phyloP scores from a whole-genome alignment of 2,797 vertebrate species.

The Pangasius larnaudii region DNA sequence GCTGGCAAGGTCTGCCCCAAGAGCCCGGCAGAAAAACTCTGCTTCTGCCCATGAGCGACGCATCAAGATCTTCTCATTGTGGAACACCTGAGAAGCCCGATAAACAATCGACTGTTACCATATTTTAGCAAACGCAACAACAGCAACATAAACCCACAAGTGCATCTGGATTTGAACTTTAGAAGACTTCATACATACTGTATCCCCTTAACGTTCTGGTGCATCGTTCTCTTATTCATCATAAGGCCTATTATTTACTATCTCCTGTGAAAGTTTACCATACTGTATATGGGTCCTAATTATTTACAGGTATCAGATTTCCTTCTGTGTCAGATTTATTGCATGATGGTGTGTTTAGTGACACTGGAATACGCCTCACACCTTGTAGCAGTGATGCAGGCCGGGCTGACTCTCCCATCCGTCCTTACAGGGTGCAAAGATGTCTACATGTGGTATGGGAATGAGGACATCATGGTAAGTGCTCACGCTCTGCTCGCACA shows the following conservation, averaged over 20 bases:
- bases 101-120: background rate
- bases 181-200: no score
- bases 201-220: no score
- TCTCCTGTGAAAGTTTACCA: background rate
- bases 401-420: constrained; percentile 87
- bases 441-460: constrained; percentile 71
- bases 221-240: background rate
- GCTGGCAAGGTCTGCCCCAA: constrained; percentile 90
- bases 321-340: background rate
- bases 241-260: background rate
- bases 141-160: background rate
- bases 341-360: background rate
- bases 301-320: background rate
- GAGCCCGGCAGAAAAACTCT: constrained; percentile 89
- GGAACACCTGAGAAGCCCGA: constrained; percentile 82
- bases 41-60: constrained; percentile 93
- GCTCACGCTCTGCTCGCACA: constrained; percentile 85
- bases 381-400: constrained; percentile 89
- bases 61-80: constrained; percentile 90
- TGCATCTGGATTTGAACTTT: background rate
- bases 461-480: constrained; percentile 66
- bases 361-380: constrained; percentile 50
- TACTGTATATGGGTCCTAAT: background rate
- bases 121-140: background rate
- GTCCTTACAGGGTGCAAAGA: constrained; percentile 79